Evolutionary conservation across 2,888 invertebrate species (phyloP).

Genomic region (Lottia scabra): DNA sequence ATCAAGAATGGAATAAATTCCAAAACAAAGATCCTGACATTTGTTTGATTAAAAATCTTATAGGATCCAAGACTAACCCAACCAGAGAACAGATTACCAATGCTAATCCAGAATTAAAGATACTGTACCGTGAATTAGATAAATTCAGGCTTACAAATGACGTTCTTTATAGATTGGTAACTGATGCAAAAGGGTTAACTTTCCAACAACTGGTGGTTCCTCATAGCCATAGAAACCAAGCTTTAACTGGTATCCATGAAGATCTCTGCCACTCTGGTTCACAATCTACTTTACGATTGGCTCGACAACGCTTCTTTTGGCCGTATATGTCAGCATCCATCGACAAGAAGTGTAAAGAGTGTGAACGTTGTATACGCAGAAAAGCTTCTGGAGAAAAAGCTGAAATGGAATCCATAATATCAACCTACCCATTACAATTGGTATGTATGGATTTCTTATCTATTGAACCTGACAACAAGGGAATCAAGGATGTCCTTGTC

Average conservation of each 20-base stretch:
- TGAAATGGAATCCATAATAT: conserved; percentile 18
- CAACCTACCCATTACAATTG: conserved; percentile 33
- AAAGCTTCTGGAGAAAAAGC: not conserved
- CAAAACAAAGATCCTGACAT: not conserved
- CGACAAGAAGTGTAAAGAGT: conserved; percentile 22
- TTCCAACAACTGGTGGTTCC: not conserved
- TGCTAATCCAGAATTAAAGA: not conserved
- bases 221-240: not conserved
- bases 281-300: not conserved
- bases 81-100: not conserved
- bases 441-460: conserved; percentile 39
- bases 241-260: not conserved
- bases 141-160: not conserved
- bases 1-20: not conserved
- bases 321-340: conserved; percentile 31
- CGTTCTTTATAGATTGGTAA: not conserved
- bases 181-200: not conserved
- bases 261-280: not conserved
- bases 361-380: conserved; percentile 31
- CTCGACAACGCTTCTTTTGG: conserved; percentile 38
- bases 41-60: not conserved
- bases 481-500: conserved; percentile 13
- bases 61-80: not conserved
- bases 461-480: conserved; percentile 26
- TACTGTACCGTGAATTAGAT: not conserved